phyloP scores from a whole-genome alignment of 2,113 vertebrate species.

The Natator depressus region DNA sequence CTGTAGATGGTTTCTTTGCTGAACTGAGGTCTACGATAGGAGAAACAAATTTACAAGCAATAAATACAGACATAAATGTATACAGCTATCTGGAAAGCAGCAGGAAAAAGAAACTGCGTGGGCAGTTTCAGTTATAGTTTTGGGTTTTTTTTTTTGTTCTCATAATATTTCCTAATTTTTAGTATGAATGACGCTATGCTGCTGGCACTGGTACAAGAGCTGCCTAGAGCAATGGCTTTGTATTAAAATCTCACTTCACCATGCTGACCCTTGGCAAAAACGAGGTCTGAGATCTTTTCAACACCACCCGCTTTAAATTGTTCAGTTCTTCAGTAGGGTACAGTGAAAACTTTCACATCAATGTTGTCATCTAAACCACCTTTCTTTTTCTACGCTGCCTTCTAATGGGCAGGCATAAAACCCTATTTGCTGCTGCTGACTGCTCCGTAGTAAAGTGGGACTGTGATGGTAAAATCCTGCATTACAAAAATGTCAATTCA shows the following conservation, averaged over 20 bases:
- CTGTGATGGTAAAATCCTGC: constrained; percentile 13
- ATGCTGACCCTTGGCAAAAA: constrained; percentile 29
- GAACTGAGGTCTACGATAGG: background rate
- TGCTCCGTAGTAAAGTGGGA: constrained; percentile 17
- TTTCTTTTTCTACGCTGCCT: constrained; percentile 42
- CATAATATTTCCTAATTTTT: background rate
- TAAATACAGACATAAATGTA: background rate
- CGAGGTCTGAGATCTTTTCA: background rate
- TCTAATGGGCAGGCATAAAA: constrained; percentile 34
- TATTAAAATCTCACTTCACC: constrained; percentile 50
- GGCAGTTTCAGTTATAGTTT: background rate
- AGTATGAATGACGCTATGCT: background rate
- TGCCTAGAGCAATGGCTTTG: constrained; percentile 21
- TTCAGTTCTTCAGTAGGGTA: background rate
- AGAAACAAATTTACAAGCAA: background rate
- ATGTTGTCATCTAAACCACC: constrained; percentile 20
- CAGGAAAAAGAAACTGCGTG: background rate
- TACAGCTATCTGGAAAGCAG: background rate
- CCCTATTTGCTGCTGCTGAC: background rate
- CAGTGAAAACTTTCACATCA: background rate
- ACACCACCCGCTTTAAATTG: background rate
- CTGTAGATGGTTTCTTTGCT: background rate
- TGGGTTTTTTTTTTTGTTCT: background rate
- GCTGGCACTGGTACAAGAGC: background rate
- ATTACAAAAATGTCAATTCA: constrained; percentile 39